Evolutionary conservation across 2,888 invertebrate genomes (phyloP), one percentile per base, ranked within the genome.

Genomic region (Autographa gamma): DNA sequence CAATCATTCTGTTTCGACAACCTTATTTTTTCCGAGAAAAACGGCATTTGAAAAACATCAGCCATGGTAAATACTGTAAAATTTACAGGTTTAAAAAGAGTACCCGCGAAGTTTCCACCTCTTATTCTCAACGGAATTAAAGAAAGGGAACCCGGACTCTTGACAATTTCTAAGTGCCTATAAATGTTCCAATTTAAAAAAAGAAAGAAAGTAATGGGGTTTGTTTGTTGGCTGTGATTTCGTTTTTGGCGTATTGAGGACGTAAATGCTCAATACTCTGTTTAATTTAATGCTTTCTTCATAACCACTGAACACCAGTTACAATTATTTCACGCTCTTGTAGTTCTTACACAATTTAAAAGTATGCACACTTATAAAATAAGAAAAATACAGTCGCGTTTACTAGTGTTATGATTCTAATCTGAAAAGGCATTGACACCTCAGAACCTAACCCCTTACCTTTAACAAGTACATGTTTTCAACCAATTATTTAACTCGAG

Each of bases 81-180:
- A n/a, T 16, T 48, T 6, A 19, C 19, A 11, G 16, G 13, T 56
- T 56, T 56, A 25, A 56, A 56, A 56, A 56, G 11, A 25, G 54
- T 19, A 25, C 13, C 25, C 54, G 1, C 13, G 25, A 54, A 54
- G 54, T 54, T 56, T 56, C 13, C 3, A 25, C 54, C 19, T 56
- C 54, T 11, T 56, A 56, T 56, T 56, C 54, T 56, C 54, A 7
- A 9, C 19, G 54, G 54, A 56, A 13, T 56, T 56, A 19, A 56
- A 56, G 48, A 48, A 56, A 25, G 19, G 19, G 54, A 19, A 56
- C 25, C 19, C 13, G 19, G 19, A 25, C 19, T 56, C 25, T 56
- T 56, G 54, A 56, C 54, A 56, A 56, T 56, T 56, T 25, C 9
- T 56, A 25, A 56, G 54, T 56, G 54, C 54, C 54, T 56, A 25